Conservation (phyloP, 1,140 invertebrate species). For the Calephelis virginiensis region DNA sequence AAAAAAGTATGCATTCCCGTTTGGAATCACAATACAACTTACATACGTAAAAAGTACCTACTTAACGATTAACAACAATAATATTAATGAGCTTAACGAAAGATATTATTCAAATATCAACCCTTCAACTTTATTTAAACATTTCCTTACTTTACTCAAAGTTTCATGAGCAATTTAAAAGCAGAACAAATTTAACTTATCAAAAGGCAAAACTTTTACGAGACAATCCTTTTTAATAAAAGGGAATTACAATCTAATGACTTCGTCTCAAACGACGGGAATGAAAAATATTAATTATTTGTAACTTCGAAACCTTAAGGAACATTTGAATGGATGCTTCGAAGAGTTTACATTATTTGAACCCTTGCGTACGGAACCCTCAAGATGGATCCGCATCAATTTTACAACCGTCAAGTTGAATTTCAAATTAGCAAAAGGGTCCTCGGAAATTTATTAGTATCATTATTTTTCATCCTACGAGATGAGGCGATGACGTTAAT, state of each 20-base stretch:
- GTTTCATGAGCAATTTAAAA: conserved; percentile 6
- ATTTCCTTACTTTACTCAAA: conserved; percentile 7
- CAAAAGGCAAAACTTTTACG: conserved; percentile 11
- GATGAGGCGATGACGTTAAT: conserved; percentile 50
- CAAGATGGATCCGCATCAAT: conserved; percentile 16
- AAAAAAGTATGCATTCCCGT: no score
- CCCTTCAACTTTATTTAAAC: neutral
- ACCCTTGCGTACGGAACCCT: conserved; percentile 7
- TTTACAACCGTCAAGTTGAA: conserved; percentile 19
- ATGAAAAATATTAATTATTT: conserved; percentile 9
- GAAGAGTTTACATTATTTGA: conserved; percentile 6
- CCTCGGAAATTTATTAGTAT: conserved; percentile 53
- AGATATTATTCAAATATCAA: neutral
- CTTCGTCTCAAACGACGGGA: conserved; percentile 2
- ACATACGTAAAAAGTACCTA: neutral
- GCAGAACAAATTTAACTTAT: conserved; percentile 14
- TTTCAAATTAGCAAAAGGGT: conserved; percentile 44
- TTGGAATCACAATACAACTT: no score
- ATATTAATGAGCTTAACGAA: neutral
- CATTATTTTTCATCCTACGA: conserved; percentile 59
- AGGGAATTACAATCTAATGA: conserved; percentile 13
- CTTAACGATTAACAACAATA: neutral
- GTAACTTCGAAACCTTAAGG: conserved; percentile 9
- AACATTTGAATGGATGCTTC: conserved; percentile 11
- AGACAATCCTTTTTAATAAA: conserved; percentile 16